Percentiles rank a stretch among this genome's conserved stretches.
phyloP scores from a whole-genome alignment of 2,888 invertebrate species.

The Cantharis lateralis region DNA sequence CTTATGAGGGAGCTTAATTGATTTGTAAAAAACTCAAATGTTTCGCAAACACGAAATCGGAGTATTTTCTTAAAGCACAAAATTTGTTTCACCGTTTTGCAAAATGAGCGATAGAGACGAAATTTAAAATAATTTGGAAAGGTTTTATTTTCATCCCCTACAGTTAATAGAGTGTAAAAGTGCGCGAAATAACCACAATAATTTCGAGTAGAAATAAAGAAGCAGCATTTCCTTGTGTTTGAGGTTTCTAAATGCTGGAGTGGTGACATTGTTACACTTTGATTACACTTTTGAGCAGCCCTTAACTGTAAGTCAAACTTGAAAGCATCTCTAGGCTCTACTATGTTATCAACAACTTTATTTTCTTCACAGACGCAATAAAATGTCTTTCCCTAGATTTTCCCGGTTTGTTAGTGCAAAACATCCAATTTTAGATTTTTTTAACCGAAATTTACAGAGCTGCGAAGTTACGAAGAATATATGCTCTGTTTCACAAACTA shows the following conservation, averaged over 20 bases:
- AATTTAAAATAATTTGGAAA: background rate
- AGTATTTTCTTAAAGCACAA: background rate
- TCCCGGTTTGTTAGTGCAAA: background rate
- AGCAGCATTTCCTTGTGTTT: constrained; percentile 29
- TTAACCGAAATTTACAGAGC: background rate
- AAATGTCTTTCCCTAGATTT: background rate
- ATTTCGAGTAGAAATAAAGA: constrained; percentile 29
- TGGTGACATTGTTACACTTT: constrained; percentile 34
- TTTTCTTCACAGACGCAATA: background rate
- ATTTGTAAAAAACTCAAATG: background rate
- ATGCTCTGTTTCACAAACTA: constrained; percentile 20
- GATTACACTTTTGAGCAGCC: constrained; percentile 35
- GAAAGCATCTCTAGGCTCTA: constrained; percentile 11
- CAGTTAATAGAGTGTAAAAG: constrained; percentile 36
- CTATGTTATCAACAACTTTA: constrained; percentile 10
- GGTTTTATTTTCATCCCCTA: constrained; percentile 12
- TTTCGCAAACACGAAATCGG: background rate
- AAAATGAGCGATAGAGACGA: background rate
- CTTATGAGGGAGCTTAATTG: background rate
- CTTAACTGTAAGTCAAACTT: constrained; percentile 30
- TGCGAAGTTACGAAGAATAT: constrained; percentile 3
- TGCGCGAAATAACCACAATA: constrained; percentile 34
- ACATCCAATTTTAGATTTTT: background rate
- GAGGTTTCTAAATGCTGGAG: constrained; percentile 32
- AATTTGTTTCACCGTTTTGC: too few species aligned